Percentiles rank a stretch among this genome's conserved stretches.
Conservation (phyloP, 2,797 vertebrate genomes). For the Diplodus puntazzo region DNA sequence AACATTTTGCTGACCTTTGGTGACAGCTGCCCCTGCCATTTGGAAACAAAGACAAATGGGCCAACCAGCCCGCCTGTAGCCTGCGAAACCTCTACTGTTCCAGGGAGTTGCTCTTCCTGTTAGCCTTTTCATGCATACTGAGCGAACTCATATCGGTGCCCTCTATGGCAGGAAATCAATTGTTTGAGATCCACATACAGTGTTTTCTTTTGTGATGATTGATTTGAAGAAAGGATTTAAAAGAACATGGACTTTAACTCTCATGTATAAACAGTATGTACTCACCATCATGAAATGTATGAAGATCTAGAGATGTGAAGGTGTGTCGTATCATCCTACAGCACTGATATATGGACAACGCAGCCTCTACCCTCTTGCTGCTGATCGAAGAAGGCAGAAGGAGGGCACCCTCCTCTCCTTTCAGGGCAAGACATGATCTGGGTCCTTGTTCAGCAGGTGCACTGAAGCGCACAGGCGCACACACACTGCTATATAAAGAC, state of each 20-base stretch:
- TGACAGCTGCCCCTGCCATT: conserved; percentile 77
- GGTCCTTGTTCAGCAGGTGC: conserved; percentile 45
- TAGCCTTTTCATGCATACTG: conserved; percentile 60
- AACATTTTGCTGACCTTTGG: conserved; percentile 84
- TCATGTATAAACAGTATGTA: background rate
- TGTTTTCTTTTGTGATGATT: conserved; percentile 16
- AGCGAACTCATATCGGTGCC: background rate
- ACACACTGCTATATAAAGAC: conserved; percentile 6
- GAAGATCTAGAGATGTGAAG: background rate
- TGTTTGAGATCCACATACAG: conserved; percentile 26
- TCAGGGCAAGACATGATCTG: conserved; percentile 25
- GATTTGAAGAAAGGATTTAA: conserved; percentile 3
- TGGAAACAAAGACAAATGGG: conserved; percentile 80
- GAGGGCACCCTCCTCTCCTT: conserved; percentile 56
- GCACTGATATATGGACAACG: background rate
- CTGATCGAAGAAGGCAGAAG: conserved; percentile 75
- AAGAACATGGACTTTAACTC: background rate
- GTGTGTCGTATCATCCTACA: conserved; percentile 1
- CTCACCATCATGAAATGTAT: background rate
- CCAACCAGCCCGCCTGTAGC: conserved; percentile 34
- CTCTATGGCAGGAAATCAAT: conserved; percentile 52
- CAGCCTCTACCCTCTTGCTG: conserved; percentile 3
- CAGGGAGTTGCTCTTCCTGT: conserved; percentile 58
- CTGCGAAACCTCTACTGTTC: conserved; percentile 34
- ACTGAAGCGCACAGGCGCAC: conserved; percentile 22